phyloP scores from a whole-genome alignment of 2,113 vertebrate species.

The Gracilinanus agilis region DNA sequence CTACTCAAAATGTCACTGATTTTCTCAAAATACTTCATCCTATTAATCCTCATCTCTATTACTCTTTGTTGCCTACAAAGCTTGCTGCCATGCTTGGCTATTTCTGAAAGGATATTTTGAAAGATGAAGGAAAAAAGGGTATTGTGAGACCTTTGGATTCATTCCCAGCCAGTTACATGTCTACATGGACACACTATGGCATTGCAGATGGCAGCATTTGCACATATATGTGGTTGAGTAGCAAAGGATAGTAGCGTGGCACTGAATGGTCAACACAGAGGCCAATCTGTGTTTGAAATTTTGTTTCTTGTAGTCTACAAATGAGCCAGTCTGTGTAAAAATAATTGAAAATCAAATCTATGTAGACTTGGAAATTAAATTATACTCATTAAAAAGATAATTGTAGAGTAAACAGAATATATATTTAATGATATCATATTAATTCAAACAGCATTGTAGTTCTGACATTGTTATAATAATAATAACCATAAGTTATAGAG shows the following conservation, averaged over 20 bases:
- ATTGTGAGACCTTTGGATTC: not conserved
- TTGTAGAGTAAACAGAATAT: not conserved
- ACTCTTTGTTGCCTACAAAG: not conserved
- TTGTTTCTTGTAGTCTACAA: not conserved
- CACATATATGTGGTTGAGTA: not conserved
- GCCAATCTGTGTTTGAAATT: not conserved
- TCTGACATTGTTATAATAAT: not conserved
- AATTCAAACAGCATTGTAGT: not conserved
- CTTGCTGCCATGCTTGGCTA: not conserved
- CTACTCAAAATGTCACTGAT: not conserved
- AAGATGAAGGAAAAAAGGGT: not conserved
- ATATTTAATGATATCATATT: not conserved
- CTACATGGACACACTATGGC: not conserved
- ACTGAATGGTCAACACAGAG: not conserved
- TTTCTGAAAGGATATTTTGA: not conserved
- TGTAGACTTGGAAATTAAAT: constrained; percentile 20
- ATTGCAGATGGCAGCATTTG: not conserved
- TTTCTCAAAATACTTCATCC: not conserved
- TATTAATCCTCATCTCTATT: not conserved
- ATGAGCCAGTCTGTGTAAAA: not conserved
- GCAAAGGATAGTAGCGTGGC: not conserved
- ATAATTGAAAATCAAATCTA: not conserved
- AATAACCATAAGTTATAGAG: not conserved
- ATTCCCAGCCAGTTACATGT: not conserved
- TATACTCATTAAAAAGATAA: not conserved